Conservation (phyloP, 1,140 invertebrate genomes). For the Aradophagus sp. region DNA sequence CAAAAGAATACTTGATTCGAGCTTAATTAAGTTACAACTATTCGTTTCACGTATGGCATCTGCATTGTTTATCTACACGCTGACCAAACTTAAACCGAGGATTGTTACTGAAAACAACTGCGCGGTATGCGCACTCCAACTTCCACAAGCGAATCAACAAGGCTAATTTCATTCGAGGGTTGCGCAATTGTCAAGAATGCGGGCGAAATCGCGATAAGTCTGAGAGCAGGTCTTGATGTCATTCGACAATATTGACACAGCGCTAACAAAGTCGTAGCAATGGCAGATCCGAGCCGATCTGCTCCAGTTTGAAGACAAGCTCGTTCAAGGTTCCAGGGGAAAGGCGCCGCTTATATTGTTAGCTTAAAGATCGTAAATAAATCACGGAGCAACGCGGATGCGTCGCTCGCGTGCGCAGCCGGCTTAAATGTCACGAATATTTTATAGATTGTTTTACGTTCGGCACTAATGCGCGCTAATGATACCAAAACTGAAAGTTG, state of each 20-base stretch:
- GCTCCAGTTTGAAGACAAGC: conserved; percentile 39
- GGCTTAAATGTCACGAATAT: too few relatives aligned
- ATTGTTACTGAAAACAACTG: conserved; percentile 32
- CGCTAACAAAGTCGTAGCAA: conserved; percentile 41
- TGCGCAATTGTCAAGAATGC: conserved; percentile 39
- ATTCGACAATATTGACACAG: conserved; percentile 29
- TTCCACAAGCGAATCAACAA: conserved; percentile 30
- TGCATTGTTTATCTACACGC: too few relatives aligned
- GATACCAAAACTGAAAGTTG: too few relatives aligned
- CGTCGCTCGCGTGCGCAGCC: too few relatives aligned
- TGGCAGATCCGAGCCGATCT: conserved; percentile 29
- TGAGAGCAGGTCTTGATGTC: conserved; percentile 22
- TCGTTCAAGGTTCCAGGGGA: conserved; percentile 39
- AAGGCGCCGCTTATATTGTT: conserved; percentile 24
- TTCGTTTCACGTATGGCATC: too few relatives aligned
- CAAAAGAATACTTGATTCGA: too few relatives aligned
- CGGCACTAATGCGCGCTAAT: too few relatives aligned
- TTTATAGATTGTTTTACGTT: too few relatives aligned
- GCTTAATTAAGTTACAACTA: too few relatives aligned
- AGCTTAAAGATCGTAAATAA: conserved; percentile 43
- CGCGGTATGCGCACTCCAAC: too few relatives aligned
- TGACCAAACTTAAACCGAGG: too few relatives aligned
- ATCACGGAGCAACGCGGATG: too few relatives aligned
- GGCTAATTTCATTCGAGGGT: conserved; percentile 44
- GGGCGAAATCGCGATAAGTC: conserved; percentile 17